Evolutionary conservation across 2,113 vertebrate genomes (phyloP).

Genomic region (Chaenocephalus aceratus): DNA sequence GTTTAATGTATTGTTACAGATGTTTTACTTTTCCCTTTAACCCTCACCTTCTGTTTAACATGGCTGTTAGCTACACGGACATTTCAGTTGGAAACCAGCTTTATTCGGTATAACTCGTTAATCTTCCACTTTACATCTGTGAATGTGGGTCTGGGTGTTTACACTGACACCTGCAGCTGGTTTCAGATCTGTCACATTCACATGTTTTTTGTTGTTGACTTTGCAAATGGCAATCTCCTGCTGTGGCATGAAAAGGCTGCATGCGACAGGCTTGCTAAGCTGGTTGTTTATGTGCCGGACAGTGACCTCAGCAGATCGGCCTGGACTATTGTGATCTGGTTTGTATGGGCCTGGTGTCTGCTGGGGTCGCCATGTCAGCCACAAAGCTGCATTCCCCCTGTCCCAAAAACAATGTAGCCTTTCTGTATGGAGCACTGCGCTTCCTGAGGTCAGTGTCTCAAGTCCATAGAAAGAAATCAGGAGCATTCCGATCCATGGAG

Average conservation of each 20-base stretch:
- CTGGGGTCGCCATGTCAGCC: constrained; percentile 38
- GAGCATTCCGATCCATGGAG: too few species aligned
- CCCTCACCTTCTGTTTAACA: too few species aligned
- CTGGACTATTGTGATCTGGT: constrained; percentile 42
- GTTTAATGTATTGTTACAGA: background rate
- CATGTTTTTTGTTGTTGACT: constrained; percentile 38
- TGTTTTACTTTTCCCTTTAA: background rate
- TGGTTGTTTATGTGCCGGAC: constrained; percentile 58
- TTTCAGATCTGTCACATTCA: constrained; percentile 33
- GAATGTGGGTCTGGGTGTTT: constrained; percentile 32
- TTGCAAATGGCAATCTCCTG: constrained; percentile 31
- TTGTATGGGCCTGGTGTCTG: constrained; percentile 19
- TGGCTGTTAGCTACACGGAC: background rate
- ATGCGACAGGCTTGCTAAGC: constrained; percentile 62
- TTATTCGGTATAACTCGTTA: constrained; percentile 9
- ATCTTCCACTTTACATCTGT: constrained; percentile 18
- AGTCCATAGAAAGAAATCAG: too few species aligned
- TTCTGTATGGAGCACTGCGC: background rate
- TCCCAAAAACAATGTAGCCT: background rate
- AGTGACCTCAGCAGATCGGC: constrained; percentile 57
- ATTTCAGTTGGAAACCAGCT: constrained; percentile 12
- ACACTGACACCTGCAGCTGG: constrained; percentile 26
- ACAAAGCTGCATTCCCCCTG: background rate
- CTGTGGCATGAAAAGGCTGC: constrained; percentile 44
- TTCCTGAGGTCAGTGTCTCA: too few species aligned